Evolutionary conservation across 2,797 vertebrate genomes (phyloP), one percentile per base, ranked within the genome.

Genomic region (Eulemur rubriventer): DNA sequence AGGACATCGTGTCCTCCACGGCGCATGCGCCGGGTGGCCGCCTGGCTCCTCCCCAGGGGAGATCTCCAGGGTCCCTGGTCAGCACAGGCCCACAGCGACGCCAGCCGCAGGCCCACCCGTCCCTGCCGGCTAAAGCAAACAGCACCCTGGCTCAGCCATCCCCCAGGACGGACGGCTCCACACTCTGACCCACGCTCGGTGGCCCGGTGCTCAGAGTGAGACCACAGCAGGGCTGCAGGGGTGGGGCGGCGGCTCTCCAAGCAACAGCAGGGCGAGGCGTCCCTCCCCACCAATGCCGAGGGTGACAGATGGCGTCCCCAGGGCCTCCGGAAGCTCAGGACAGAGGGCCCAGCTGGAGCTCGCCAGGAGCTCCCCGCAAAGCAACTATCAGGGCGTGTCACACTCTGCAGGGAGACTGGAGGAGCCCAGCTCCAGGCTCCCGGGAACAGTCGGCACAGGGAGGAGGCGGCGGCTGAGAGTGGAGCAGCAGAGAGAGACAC

Each of bases 1-100:
- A 0, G 0, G 24, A 2, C 69, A 20, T 0, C 0, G 0, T 2
- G 11, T 3, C 43, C 33, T 63, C 50, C 28, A 1, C 2, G 4
- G 33, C 20, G 26, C n/a, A 2, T 12, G 11, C 1, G 1, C 46
- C 0, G 17, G n/a, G 9, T 11, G 24, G 3, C 79, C 16, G 6
- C 5, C 33, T 41, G 26, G 22, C 7, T 78, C 10, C 38, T 73
- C 69, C 2, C 28, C 81, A 6, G 0, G 28, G 30, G 20, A n/a
- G 59, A 41, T 59, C 26, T 59, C 85, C 41, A 24, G 59, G 16
- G 5, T 8, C 50, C 46, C 41, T 63, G n/a, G 61, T 57, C 65
- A 48, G 33, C 48, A 33, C 41, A 30, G 76, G 43, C 18, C 35
- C 50, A 12, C 1, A 0, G 43, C 1, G 0, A 35, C 22, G 4